Evolutionary conservation across 2,797 vertebrate genomes (phyloP).

Genomic region (Psittacula derbiana): DNA sequence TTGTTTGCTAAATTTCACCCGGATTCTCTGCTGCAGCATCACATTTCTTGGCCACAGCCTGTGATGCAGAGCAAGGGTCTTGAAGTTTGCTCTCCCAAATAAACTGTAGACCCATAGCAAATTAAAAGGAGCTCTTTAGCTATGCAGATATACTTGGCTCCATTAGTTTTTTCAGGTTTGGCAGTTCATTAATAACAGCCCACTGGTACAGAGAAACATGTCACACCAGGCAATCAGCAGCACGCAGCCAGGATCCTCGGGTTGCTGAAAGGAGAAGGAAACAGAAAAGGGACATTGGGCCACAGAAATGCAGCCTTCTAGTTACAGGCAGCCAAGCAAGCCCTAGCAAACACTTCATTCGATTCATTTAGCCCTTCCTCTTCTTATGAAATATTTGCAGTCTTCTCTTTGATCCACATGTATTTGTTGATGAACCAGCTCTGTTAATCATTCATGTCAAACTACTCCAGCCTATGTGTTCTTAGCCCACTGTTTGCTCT

Average conservation of each 20-base stretch:
- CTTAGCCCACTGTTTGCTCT: not conserved
- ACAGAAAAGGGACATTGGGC: not conserved
- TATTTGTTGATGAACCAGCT: not conserved
- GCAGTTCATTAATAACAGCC: constrained; percentile 21
- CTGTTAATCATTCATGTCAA: not conserved
- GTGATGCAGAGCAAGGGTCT: not conserved
- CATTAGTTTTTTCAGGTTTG: not conserved
- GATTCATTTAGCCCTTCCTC: not conserved
- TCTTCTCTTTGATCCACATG: not conserved
- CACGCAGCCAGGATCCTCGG: not conserved
- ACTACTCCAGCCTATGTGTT: not conserved
- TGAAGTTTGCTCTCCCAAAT: not conserved
- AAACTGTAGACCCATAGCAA: not conserved
- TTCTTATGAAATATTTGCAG: not conserved
- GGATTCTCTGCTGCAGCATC: not conserved
- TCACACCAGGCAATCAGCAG: not conserved
- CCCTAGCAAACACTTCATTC: not conserved
- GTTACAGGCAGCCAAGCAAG: not conserved
- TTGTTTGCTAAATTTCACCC: not conserved
- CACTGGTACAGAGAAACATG: not conserved
- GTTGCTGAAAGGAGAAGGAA: not conserved
- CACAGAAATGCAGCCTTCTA: not conserved
- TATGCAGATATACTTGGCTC: not conserved
- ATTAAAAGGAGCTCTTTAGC: not conserved
- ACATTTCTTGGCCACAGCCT: not conserved